Evolutionary conservation across 1,140 invertebrate species (phyloP).

Genomic region (Plectrocnemia conspersa): DNA sequence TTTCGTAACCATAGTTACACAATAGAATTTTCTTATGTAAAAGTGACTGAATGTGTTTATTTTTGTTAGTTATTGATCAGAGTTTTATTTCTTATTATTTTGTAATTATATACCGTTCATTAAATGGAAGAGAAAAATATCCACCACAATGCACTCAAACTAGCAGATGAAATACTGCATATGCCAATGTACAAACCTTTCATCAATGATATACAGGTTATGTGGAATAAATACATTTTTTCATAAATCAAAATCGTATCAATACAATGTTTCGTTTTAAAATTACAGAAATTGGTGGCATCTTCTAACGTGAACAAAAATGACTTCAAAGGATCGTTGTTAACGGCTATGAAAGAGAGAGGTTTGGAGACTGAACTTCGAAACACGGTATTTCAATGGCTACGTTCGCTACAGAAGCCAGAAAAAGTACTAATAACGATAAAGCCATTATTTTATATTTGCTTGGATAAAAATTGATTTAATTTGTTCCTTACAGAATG

Average conservation of each 20-base stretch:
- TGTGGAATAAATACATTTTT: constrained; percentile 14
- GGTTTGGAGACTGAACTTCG: constrained; percentile 74
- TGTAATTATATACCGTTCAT: too few relatives aligned
- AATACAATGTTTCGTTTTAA: too few relatives aligned
- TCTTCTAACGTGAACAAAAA: constrained; percentile 65
- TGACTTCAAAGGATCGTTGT: constrained; percentile 70
- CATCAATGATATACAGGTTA: constrained; percentile 54
- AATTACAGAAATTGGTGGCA: constrained; percentile 73
- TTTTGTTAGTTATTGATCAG: too few relatives aligned
- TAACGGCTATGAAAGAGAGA: constrained; percentile 66
- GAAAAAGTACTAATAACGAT: constrained; percentile 21
- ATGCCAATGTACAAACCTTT: constrained; percentile 56
- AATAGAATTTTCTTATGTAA: too few relatives aligned
- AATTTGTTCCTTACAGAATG: constrained; percentile 18
- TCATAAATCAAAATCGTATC: not conserved
- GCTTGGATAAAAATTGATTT: constrained; percentile 1
- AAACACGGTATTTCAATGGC: constrained; percentile 79
- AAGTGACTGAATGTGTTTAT: too few relatives aligned
- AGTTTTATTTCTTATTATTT: too few relatives aligned
- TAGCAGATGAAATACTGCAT: constrained; percentile 55
- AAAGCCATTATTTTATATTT: constrained; percentile 5
- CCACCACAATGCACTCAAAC: constrained; percentile 54
- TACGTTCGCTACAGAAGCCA: constrained; percentile 56
- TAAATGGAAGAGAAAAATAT: constrained; percentile 54
- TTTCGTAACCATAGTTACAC: too few relatives aligned